phyloP scores from a whole-genome alignment of 2,797 vertebrate species.

The Euphonia xanthogaster region DNA sequence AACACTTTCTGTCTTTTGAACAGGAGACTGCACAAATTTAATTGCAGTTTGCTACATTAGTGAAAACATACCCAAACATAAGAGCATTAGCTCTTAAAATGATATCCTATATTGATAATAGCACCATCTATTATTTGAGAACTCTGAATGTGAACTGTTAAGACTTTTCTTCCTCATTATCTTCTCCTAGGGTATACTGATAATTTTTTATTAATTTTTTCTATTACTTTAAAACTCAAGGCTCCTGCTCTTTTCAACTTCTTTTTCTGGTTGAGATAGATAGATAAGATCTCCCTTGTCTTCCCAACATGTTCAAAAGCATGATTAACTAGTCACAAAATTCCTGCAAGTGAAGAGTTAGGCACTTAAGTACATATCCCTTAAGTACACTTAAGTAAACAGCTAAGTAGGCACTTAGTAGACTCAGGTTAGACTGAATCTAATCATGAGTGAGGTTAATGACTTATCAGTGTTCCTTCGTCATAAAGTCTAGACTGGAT shows the following conservation, averaged over 20 bases:
- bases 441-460: not conserved
- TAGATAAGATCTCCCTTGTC: not conserved
- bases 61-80: not conserved
- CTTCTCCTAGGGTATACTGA: not conserved
- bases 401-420: slow-evolving; percentile 27
- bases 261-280: not conserved
- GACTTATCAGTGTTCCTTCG: not conserved
- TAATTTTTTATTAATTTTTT: not conserved
- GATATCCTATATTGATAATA: not conserved
- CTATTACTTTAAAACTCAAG: not conserved
- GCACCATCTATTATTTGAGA: slow-evolving; percentile 8
- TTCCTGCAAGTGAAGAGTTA: not conserved
- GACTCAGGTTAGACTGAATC: slow-evolving; percentile 40
- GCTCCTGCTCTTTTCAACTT: not conserved
- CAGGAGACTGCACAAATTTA: not conserved
- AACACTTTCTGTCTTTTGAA: not conserved
- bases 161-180: not conserved
- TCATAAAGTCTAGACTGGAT: not conserved
- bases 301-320: not conserved
- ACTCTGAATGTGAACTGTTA: not conserved
- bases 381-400: not conserved
- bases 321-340: not conserved
- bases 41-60: not conserved
- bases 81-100: not conserved
- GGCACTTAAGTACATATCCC: not conserved